These are phyloP conservation scores for Saguinus imperator DNA, from an alignment of 2,113 vertebrate species.

Conservation along the genomic window DNA sequence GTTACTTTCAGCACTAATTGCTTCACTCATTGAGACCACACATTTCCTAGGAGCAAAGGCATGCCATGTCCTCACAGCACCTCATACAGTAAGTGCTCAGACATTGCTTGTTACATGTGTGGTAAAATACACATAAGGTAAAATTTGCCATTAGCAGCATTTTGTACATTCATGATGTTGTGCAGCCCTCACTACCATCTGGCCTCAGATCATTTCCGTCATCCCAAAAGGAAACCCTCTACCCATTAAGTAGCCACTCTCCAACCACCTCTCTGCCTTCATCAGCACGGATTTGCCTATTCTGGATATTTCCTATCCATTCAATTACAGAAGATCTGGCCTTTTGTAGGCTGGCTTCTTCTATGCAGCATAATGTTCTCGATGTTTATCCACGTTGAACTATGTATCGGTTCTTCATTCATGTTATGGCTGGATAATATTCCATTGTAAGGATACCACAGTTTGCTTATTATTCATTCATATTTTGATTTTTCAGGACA, in stretches of 20 bases:
- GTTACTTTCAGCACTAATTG: neutral
- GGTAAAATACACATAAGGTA: neutral
- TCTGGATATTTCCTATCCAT: neutral
- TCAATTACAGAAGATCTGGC: too few species aligned
- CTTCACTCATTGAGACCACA: neutral
- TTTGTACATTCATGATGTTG: neutral
- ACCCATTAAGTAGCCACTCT: neutral
- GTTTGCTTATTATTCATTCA: neutral
- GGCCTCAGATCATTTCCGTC: neutral
- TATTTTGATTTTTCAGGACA: too few species aligned
- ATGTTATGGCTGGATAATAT: neutral
- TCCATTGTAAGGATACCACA: neutral
- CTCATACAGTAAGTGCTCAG: neutral
- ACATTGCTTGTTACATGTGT: neutral
- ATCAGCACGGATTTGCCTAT: neutral
- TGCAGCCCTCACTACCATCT: neutral
- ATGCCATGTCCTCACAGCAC: rapidly evolving
- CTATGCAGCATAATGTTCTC: neutral
- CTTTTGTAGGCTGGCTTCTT: neutral
- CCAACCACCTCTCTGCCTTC: neutral
- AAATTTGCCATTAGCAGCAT: neutral
- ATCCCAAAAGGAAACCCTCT: neutral
- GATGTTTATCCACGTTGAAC: neutral
- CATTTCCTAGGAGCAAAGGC: neutral
- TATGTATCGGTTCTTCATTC: too few species aligned